Evolutionary conservation across 2,888 invertebrate species (phyloP), one percentile per base, ranked within the genome.

Genomic region (Dione vanillae): DNA sequence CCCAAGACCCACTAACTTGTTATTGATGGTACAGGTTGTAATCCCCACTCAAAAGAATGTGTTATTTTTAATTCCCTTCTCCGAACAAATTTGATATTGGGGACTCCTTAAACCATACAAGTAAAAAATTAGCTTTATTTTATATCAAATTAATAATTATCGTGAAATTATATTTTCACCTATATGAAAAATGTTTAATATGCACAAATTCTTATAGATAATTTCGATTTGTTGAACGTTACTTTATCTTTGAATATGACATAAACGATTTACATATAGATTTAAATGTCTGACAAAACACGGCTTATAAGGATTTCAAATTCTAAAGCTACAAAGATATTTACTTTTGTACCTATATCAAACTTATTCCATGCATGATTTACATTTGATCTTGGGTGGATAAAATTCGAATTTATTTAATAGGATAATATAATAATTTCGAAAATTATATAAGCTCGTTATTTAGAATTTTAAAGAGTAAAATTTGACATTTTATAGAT

Each of bases 221-320:
- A 20, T 20, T 20, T 27, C 14, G 20, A 43, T 59, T 27, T 20
- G 43, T 61, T 27, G n/a, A 61, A 20, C n/a, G 14, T 43, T 43
- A 6, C 10, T 61, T 59, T 59, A 43, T 43, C 59, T 61, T 61
- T 61, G 59, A 43, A 45, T 27, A 27, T 27, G 43, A 43, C 59
- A 43, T 61, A 43, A 61, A 45, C 20, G 27, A 10, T 43, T 45
- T 61, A 61, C 27, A 61, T n/a, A 14, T 43, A 41, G 20, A 59
- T 59, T 41, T 59, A 43, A 20, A n/a, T 27, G 27, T n/a, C 59
- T 27, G 43, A 61, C 59, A 61, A 61, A 61, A 61, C n/a, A 61
- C 27, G 43, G 59, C 43, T 61, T 61, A 61, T 61, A 43, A n/a
- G 59, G 27, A n/a, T 61, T 61, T 61, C 43, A 27, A 2, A 20